Percentiles rank a stretch among this genome's conserved stretches.
Evolutionary conservation across 2,113 vertebrate species (phyloP).

Genomic region (Upupa epops): DNA sequence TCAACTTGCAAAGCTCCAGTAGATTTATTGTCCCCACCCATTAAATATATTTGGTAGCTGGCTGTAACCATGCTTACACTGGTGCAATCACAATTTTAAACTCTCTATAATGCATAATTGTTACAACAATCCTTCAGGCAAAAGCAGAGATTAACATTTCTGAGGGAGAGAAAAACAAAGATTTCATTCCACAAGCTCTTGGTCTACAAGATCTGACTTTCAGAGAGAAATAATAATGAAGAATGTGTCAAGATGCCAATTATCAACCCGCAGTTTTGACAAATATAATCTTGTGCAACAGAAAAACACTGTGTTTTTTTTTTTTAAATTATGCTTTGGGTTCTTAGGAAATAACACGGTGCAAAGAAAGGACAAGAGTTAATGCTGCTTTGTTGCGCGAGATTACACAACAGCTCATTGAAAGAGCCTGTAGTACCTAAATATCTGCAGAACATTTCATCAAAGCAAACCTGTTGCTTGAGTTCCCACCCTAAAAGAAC

Average conservation of each 20-base stretch:
- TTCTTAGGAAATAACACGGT: neutral
- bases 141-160: conserved; percentile 57
- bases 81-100: conserved; percentile 49
- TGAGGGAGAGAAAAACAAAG: conserved; percentile 47
- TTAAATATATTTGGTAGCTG: conserved; percentile 42
- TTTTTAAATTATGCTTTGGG: neutral
- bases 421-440: neutral
- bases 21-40: conserved; percentile 52
- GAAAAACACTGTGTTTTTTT: neutral
- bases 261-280: conserved; percentile 2
- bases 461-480: neutral
- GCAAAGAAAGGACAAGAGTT: neutral
- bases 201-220: conserved; percentile 31
- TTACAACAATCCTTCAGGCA: conserved; percentile 56
- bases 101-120: conserved; percentile 39
- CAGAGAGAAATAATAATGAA: conserved; percentile 49
- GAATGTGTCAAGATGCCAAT: conserved; percentile 22
- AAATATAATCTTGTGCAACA: conserved; percentile 25
- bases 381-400: neutral
- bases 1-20: conserved; percentile 50
- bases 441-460: neutral
- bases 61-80: conserved; percentile 40
- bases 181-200: conserved; percentile 30
- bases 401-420: neutral
- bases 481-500: neutral